These are phyloP conservation scores for Florisuga fusca DNA, from an alignment of 2,797 vertebrate genomes.

Conservation along the genomic window DNA sequence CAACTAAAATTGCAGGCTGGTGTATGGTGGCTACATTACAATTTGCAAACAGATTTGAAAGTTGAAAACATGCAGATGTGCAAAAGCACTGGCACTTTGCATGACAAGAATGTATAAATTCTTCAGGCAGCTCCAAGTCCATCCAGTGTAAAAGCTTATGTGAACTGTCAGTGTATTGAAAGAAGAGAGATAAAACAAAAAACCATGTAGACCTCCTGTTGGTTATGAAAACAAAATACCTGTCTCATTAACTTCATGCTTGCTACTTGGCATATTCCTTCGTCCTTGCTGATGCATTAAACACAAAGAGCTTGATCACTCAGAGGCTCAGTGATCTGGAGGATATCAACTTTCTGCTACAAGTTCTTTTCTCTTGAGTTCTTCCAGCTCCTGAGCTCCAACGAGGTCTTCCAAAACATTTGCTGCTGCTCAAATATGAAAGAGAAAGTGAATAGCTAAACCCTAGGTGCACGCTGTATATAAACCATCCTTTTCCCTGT, in stretches of 20 bases:
- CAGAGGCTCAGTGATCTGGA: not conserved
- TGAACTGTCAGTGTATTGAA: not conserved
- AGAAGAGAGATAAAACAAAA: not conserved
- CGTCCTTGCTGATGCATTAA: not conserved
- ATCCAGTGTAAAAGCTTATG: not conserved
- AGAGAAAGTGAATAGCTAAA: not conserved
- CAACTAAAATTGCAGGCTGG: not conserved
- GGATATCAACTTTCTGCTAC: not conserved
- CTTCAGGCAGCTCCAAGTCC: not conserved
- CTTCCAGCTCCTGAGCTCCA: not conserved
- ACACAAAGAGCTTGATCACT: rapidly evolving
- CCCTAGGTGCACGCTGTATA: rapidly evolving
- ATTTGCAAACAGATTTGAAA: not conserved
- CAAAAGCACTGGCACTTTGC: not conserved
- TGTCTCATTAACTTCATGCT: not conserved
- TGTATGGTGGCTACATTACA: rapidly evolving
- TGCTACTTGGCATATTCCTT: not conserved
- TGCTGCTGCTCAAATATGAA: not conserved
- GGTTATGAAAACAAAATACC: not conserved
- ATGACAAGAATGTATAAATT: not conserved
- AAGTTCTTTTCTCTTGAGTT: not conserved
- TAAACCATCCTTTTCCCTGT: not conserved
- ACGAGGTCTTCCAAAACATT: not conserved
- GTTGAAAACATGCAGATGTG: not conserved
- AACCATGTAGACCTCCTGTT: not conserved